Base-by-base conservation (phyloP, 2,888 invertebrate species). In the Stictocephala bisonia region DNA sequence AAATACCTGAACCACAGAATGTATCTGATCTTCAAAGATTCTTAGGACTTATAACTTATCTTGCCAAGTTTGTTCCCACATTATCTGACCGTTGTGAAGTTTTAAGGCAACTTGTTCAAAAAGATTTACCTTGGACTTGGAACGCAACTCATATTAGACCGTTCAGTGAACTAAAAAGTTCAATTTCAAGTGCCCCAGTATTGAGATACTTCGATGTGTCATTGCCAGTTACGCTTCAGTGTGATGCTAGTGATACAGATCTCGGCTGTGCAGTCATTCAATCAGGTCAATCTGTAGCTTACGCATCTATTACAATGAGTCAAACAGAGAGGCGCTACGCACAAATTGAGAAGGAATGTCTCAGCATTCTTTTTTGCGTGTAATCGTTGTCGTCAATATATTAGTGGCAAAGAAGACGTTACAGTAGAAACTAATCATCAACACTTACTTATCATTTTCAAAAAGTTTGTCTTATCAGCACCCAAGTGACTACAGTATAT, bases 231-330 rank as follows among this genome's bases (percentile, higher is more conserved):
- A 51, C 11, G 20, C 3, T 51, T 20, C 18, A 51, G 22, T 51
- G 22, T 4, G 51, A 51, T 51, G 51, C 51, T 11, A 51, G 51
- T 51, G 51, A 51, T 4, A 51, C 51, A 22, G 51, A n/a, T n/a
- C 22, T 51, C 18, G 51, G 51, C 4, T 51, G 51, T 22, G 51
- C 51, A 2, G 2, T 51, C 20, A 15, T 51, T 4, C 51, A 51
- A 51, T 20, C 11, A 20, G 51, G 51, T 20, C 51, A 51, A 18
- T 11, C 51, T 11, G 51, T 51, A 20, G 51, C 51, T 24, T 51
- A 22, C 11, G 20, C 20, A 2, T 22, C 51, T 6, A 7, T 9
- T 9, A 48, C 18, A 48, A 48, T 48, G 48, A 48, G 9, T 7
- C 48, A 9, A 6, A 48, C 48, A 9, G 48, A 48, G 18, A 48